Conservation (phyloP, 2,797 vertebrate genomes). For the Pangasius krempfi region DNA sequence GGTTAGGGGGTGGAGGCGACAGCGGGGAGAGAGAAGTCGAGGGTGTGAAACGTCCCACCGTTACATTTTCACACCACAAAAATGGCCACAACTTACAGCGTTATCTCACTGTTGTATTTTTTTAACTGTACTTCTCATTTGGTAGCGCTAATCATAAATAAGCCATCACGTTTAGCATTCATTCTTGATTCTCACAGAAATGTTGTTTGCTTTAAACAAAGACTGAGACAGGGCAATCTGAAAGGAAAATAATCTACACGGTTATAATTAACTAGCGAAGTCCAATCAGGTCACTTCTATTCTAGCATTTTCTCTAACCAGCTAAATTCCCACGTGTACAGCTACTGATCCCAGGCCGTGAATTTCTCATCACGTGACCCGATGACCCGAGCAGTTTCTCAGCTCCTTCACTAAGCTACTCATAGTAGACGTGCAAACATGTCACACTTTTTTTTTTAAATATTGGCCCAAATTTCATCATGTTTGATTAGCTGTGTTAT, state of each 20-base stretch:
- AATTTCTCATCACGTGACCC: not conserved
- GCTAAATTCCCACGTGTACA: not conserved
- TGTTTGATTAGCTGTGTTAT: not conserved
- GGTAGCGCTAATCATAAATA: not conserved
- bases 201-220: not conserved
- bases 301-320: not conserved
- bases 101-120: not conserved
- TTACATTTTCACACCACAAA: constrained; percentile 1
- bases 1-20: not conserved
- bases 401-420: not conserved
- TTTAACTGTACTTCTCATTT: not conserved
- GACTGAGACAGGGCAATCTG: not conserved
- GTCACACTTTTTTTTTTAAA: not conserved
- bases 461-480: not conserved
- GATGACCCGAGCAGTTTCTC: not conserved
- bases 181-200: not conserved
- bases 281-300: not conserved
- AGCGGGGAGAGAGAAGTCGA: not conserved
- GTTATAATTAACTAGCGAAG: not conserved
- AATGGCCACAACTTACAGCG: not conserved
- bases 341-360: not conserved
- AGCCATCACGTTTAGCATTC: no score
- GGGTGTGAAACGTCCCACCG: not conserved
- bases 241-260: not conserved
- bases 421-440: not conserved